Conservation (phyloP, 2,888 invertebrate genomes). For the Phyllotreta cruciferae region DNA sequence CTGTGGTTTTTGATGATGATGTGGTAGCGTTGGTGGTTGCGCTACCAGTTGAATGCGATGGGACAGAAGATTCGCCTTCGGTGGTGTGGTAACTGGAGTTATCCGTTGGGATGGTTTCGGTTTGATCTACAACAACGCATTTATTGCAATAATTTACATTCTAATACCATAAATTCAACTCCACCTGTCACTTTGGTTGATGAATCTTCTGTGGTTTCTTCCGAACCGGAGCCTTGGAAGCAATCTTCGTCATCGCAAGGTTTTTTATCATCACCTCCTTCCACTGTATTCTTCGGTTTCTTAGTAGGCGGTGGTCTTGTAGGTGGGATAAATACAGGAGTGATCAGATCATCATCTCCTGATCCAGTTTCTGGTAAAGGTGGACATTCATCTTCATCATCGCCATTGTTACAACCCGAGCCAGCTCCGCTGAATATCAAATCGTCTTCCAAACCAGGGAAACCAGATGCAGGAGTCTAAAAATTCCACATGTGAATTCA, state of each 20-base stretch:
- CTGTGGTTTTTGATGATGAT: constrained; percentile 20
- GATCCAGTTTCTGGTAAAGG: constrained; percentile 80
- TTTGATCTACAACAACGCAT: constrained; percentile 29
- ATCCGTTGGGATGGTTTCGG: constrained; percentile 41
- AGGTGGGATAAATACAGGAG: constrained; percentile 88
- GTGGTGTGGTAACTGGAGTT: constrained; percentile 37
- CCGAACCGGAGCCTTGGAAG: constrained; percentile 82
- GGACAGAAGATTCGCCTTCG: constrained; percentile 17
- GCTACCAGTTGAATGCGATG: constrained; percentile 16
- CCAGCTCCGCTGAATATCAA: constrained; percentile 91
- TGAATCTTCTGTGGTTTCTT: constrained; percentile 71
- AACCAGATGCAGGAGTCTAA: constrained; percentile 85
- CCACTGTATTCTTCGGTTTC: constrained; percentile 48
- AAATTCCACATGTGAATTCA: constrained; percentile 36
- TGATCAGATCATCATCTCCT: constrained; percentile 90
- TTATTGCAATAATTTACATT: neutral
- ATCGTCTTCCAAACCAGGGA: constrained; percentile 82
- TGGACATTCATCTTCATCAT: constrained; percentile 91
- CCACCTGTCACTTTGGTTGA: constrained; percentile 65
- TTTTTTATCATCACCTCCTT: constrained; percentile 43
- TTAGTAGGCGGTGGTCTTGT: constrained; percentile 73
- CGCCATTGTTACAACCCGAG: constrained; percentile 86
- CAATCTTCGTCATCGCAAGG: constrained; percentile 85
- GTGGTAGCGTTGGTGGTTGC: constrained; percentile 23
- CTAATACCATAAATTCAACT: neutral